These are phyloP conservation scores for Parotia lawesii DNA, from an alignment of 2,113 vertebrate genomes.

Conservation along the genomic window DNA sequence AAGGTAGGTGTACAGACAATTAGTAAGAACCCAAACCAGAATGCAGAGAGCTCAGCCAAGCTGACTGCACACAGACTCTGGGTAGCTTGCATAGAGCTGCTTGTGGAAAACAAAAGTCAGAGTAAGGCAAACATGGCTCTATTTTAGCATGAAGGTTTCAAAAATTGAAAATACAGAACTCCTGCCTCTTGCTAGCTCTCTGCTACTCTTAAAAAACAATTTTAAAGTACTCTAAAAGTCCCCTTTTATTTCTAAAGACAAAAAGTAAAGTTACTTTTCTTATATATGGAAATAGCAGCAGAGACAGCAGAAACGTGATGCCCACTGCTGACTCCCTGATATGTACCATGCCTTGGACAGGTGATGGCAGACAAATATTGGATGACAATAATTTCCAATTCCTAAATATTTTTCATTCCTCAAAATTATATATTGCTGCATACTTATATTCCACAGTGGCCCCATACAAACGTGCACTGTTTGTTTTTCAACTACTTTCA, in stretches of 20 bases:
- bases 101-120: neutral
- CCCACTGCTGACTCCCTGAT: neutral
- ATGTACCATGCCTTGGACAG: neutral
- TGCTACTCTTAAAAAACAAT: neutral
- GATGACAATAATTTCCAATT: neutral
- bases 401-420: neutral
- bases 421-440: neutral
- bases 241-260: neutral
- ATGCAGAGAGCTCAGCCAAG: neutral
- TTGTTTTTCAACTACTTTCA: neutral
- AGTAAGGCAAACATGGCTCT: neutral
- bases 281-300: neutral
- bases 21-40: neutral
- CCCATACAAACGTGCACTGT: neutral
- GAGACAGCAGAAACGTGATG: neutral
- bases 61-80: neutral
- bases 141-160: neutral
- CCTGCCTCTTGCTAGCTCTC: neutral
- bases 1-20: neutral
- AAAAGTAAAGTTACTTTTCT: neutral
- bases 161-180: neutral
- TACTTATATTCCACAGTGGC: neutral
- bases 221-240: neutral
- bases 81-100: neutral
- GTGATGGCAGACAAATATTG: neutral